phyloP scores from a whole-genome alignment of 2,113 vertebrate species.

The Heterotis niloticus region DNA sequence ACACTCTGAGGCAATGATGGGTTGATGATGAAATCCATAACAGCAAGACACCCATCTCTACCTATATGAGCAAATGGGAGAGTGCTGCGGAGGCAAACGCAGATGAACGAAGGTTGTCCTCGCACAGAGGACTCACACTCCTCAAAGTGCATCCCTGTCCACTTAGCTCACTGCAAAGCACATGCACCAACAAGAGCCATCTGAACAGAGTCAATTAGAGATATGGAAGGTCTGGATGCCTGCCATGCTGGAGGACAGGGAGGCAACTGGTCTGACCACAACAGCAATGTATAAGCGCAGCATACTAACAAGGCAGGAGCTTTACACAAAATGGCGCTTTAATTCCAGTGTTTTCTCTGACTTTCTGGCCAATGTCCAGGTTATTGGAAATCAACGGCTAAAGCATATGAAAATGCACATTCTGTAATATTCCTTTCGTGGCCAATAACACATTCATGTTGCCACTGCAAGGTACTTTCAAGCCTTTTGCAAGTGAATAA shows the following conservation, averaged over 20 bases:
- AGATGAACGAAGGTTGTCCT: not conserved
- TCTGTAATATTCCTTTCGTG: not conserved
- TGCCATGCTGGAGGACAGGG: conserved; percentile 73
- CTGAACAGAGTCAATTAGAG: conserved; percentile 87
- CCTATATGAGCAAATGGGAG: no score
- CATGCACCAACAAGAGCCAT: conserved; percentile 74
- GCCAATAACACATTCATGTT: not conserved
- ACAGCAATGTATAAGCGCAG: conserved; percentile 40
- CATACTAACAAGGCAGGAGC: not conserved
- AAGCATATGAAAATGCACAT: not conserved
- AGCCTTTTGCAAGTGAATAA: not conserved
- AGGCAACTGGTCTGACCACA: conserved; percentile 75
- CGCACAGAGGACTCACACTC: not conserved
- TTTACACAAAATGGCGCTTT: not conserved
- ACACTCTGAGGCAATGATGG: not conserved
- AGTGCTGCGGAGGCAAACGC: not conserved
- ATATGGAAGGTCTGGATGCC: conserved; percentile 77
- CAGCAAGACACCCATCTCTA: not conserved
- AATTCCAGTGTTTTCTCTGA: not conserved
- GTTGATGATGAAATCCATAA: not conserved
- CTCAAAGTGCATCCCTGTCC: conserved; percentile 27
- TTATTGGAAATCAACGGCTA: not conserved
- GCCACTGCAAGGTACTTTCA: not conserved
- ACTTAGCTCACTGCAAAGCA: conserved; percentile 76
- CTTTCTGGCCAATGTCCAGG: not conserved